These are phyloP conservation scores for Spea bombifrons DNA, from an alignment of 2,113 vertebrate species.

Conservation along the genomic window DNA sequence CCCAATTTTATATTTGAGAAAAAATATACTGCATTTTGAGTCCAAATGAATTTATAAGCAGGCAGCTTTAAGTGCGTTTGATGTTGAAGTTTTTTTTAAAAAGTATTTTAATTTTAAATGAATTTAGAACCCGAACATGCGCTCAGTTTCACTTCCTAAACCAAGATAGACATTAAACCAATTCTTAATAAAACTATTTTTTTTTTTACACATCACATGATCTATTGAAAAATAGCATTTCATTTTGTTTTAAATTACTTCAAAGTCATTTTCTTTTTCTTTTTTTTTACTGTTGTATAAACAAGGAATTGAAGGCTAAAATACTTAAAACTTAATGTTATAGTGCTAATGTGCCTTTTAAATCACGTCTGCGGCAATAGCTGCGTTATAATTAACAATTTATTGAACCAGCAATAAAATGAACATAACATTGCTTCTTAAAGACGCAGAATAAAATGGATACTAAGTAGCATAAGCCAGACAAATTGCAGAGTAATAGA, in stretches of 20 bases:
- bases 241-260: conserved; percentile 72
- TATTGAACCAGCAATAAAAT: conserved; percentile 89
- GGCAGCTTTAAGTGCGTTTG: background rate
- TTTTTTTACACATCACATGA: conserved; percentile 63
- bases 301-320: conserved; percentile 82
- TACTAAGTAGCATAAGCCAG: conserved; percentile 87
- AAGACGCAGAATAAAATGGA: conserved; percentile 85
- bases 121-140: conserved; percentile 25
- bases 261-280: conserved; percentile 74
- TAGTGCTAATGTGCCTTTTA: conserved; percentile 85
- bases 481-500: conserved; percentile 88
- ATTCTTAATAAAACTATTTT: background rate
- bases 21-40: background rate
- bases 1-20: background rate
- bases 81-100: background rate
- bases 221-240: conserved; percentile 69
- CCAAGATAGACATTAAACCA: background rate
- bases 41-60: background rate
- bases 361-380: conserved; percentile 86
- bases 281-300: conserved; percentile 79
- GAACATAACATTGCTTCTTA: conserved; percentile 86
- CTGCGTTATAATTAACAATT: conserved; percentile 90
- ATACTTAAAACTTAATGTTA: conserved; percentile 86
- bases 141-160: background rate
- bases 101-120: background rate